phyloP scores from a whole-genome alignment of 2,113 vertebrate genomes.

The Oriolus oriolus region DNA sequence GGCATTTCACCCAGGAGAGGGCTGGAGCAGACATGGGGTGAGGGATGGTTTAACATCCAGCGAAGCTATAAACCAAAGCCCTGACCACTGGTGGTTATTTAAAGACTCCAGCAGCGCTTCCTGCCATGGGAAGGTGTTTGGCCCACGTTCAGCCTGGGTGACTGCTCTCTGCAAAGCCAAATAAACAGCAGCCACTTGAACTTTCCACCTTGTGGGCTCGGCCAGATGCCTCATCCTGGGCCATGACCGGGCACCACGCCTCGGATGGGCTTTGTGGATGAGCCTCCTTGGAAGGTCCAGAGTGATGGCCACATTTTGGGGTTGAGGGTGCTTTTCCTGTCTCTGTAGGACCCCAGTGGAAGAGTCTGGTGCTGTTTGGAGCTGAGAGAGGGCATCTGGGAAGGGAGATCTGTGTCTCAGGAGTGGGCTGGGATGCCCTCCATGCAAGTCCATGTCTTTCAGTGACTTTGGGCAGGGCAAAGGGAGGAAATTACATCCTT shows the following conservation, averaged over 20 bases:
- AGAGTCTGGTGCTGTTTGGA: neutral
- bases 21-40: neutral
- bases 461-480: neutral
- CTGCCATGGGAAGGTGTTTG: constrained; percentile 35
- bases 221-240: neutral
- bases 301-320: neutral
- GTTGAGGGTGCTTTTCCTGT: neutral
- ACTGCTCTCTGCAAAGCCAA: constrained; percentile 43
- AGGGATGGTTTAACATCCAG: neutral
- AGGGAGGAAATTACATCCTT: neutral
- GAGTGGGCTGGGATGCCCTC: neutral
- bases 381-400: neutral
- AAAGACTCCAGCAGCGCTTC: neutral
- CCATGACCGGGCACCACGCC: fast-evolving
- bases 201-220: constrained; percentile 6
- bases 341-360: neutral
- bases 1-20: neutral
- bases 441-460: fast-evolving
- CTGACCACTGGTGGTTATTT: constrained; percentile 51
- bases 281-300: neutral
- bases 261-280: fast-evolving
- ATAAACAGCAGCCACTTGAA: constrained; percentile 55
- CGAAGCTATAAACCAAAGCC: neutral
- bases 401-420: neutral
- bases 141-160: neutral